Evolutionary conservation across 2,113 vertebrate species (phyloP).

Genomic region (Isichthys henryi): DNA sequence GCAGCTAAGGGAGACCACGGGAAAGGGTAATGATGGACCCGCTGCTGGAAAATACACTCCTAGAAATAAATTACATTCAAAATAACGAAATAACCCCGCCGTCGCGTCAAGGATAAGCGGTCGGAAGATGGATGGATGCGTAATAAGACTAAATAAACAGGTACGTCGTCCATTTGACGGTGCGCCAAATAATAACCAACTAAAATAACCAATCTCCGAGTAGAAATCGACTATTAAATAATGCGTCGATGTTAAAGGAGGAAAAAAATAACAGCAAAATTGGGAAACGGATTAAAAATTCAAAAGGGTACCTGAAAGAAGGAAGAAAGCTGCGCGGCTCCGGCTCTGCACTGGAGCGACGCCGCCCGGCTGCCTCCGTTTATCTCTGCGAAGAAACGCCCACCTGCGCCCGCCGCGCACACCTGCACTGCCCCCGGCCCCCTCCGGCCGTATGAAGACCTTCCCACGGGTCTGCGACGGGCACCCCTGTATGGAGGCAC

Average conservation of each 20-base stretch:
- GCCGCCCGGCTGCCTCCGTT: neutral
- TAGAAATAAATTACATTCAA: neutral
- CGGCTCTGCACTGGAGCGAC: neutral
- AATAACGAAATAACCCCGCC: neutral
- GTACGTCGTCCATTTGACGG: neutral
- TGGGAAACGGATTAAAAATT: neutral
- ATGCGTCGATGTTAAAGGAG: neutral
- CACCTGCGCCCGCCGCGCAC: neutral
- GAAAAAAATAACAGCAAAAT: neutral
- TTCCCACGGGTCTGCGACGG: neutral
- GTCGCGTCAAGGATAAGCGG: neutral
- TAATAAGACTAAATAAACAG: neutral
- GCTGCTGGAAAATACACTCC: neutral
- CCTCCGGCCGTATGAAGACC: neutral
- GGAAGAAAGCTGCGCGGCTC: neutral
- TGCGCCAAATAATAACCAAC: neutral
- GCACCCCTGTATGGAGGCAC: neutral
- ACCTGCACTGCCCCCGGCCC: neutral
- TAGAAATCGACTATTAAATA: neutral
- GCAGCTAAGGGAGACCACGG: neutral
- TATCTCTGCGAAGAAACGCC: neutral
- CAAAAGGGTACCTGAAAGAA: neutral
- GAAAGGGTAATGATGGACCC: neutral
- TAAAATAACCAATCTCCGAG: neutral
- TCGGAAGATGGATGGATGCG: neutral